Percentiles rank a stretch among this genome's conserved stretches.
These are phyloP conservation scores for Rhinoderma darwinii DNA, from an alignment of 2,113 vertebrate genomes.

Conservation along the genomic window DNA sequence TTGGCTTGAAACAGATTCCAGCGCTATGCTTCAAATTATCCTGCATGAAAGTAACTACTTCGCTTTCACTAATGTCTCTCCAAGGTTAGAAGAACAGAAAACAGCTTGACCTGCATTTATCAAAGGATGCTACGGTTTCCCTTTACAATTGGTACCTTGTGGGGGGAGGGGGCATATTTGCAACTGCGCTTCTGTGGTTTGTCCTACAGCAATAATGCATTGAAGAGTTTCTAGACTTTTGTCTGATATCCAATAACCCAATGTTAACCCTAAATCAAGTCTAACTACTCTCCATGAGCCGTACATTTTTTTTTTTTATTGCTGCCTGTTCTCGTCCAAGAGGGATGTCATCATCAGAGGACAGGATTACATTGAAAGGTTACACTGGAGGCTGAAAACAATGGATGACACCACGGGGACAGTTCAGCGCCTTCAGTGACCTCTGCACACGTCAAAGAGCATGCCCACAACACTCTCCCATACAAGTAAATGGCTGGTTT, in stretches of 20 bases:
- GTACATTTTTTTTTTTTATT: neutral
- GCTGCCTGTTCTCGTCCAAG: too few species aligned
- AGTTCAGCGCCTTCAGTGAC: too few species aligned
- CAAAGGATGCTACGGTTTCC: constrained; percentile 17
- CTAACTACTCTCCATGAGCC: neutral
- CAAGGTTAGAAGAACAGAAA: constrained; percentile 44
- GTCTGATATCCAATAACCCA: neutral
- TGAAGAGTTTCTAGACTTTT: neutral
- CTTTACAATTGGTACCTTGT: constrained; percentile 15
- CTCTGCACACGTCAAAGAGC: too few species aligned
- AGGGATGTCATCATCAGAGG: too few species aligned
- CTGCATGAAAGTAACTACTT: constrained; percentile 35
- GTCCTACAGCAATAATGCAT: neutral
- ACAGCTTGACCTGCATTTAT: constrained; percentile 23
- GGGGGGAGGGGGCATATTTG: neutral
- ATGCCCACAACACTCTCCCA: too few species aligned
- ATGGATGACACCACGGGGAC: too few species aligned
- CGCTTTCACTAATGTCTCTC: constrained; percentile 35
- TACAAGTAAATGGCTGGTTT: too few species aligned
- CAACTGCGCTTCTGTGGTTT: neutral
- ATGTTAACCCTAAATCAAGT: neutral
- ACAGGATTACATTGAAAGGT: too few species aligned
- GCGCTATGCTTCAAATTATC: constrained; percentile 30
- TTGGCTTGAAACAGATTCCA: constrained; percentile 42
- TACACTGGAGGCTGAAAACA: too few species aligned